phyloP scores from a whole-genome alignment of 2,888 invertebrate species.

The Cephalotes varians region DNA sequence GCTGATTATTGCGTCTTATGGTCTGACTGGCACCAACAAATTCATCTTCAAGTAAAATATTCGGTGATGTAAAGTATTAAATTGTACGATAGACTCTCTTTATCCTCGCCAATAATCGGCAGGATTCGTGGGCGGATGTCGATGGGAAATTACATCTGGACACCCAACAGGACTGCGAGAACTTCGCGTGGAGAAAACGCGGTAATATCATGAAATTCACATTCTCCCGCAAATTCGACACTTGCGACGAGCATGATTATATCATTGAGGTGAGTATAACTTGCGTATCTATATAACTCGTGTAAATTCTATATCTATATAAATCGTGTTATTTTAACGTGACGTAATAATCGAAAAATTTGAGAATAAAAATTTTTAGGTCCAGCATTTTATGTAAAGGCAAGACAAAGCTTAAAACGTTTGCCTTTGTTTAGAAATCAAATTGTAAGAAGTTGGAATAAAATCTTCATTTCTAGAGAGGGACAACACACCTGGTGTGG shows the following conservation, averaged over 20 bases:
- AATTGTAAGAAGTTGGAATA: not conserved
- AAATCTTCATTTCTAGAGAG: slow-evolving; percentile 88
- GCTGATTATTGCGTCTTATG: slow-evolving; percentile 95
- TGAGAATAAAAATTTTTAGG: not conserved
- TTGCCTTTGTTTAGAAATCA: not conserved
- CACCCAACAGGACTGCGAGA: slow-evolving; percentile 91
- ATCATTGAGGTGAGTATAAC: slow-evolving; percentile 89
- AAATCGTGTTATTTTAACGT: not conserved
- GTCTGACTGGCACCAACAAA: slow-evolving; percentile 89
- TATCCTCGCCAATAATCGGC: slow-evolving; percentile 47
- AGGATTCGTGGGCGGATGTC: slow-evolving; percentile 92
- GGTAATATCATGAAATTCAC: slow-evolving; percentile 90
- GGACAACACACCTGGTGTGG: slow-evolving; percentile 96
- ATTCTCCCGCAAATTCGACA: slow-evolving; percentile 93
- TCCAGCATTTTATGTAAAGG: not conserved
- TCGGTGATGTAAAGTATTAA: not conserved
- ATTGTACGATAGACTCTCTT: not conserved
- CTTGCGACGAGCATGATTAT: slow-evolving; percentile 93
- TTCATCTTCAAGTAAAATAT: slow-evolving; percentile 87
- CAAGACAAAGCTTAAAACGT: not conserved
- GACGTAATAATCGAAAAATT: not conserved
- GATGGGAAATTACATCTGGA: slow-evolving; percentile 90
- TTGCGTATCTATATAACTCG: not conserved
- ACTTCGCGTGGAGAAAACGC: slow-evolving; percentile 87
- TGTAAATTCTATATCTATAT: not conserved